phyloP scores from a whole-genome alignment of 1,140 invertebrate species.

The Euura saliciscinereae region DNA sequence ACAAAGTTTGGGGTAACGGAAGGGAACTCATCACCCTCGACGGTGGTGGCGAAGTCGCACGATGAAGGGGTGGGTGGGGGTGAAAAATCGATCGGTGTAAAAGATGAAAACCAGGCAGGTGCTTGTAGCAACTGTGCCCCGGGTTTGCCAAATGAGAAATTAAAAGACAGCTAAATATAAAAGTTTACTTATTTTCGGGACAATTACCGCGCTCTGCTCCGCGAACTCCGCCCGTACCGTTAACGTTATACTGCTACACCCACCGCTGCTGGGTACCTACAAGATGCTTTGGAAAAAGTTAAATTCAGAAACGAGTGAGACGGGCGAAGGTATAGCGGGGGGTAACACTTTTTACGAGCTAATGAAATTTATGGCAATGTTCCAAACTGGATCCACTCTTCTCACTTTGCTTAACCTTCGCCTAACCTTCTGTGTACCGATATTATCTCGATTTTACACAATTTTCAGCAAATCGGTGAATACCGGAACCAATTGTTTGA shows the following conservation, averaged over 20 bases:
- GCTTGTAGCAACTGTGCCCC: background rate
- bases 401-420: too few relatives aligned
- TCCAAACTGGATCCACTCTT: background rate
- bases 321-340: background rate
- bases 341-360: background rate
- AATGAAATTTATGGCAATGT: constrained; percentile 7
- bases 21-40: background rate
- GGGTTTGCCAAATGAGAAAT: background rate
- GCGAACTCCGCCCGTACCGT: too few relatives aligned
- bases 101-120: background rate
- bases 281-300: background rate
- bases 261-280: background rate
- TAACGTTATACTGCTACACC: too few relatives aligned
- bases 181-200: constrained; percentile 6
- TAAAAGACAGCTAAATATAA: constrained; percentile 2
- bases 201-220: background rate
- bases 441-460: too few relatives aligned
- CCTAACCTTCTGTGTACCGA: too few relatives aligned
- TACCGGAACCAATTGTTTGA: too few relatives aligned
- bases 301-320: background rate
- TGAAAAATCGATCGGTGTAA: background rate
- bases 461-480: too few relatives aligned
- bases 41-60: background rate
- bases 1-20: background rate
- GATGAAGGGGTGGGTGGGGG: background rate